These are phyloP conservation scores for Crypturellus tataupa DNA, from an alignment of 2,797 vertebrate species.

Conservation along the genomic window DNA sequence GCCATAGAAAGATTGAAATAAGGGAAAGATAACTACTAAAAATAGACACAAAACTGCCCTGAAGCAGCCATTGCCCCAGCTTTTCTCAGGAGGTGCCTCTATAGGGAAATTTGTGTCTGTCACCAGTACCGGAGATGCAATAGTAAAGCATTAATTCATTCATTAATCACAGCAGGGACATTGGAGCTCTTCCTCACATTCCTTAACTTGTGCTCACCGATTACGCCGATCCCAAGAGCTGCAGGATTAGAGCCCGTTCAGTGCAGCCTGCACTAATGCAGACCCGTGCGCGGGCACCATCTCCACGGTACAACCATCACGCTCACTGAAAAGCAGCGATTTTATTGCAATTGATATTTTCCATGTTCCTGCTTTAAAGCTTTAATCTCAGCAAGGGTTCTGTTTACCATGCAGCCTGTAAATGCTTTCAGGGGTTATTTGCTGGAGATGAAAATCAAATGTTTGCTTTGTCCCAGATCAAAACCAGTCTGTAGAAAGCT, in stretches of 20 bases:
- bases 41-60: not conserved
- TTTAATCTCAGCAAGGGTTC: constrained; percentile 39
- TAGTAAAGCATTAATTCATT: not conserved
- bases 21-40: not conserved
- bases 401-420: not conserved
- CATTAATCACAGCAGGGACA: fast-evolving
- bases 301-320: not conserved
- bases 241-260: not conserved
- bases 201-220: not conserved
- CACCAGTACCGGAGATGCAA: not conserved
- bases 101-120: not conserved
- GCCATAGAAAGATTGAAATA: fast-evolving
- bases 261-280: not conserved
- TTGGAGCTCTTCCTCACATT: fast-evolving
- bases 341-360: constrained; percentile 48
- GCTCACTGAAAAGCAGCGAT: not conserved
- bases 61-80: not conserved
- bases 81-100: not conserved
- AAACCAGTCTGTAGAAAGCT: constrained; percentile 2
- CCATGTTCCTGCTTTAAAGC: constrained; percentile 10
- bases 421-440: constrained; percentile 15
- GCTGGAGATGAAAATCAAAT: constrained; percentile 29
- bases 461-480: not conserved
- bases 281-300: not conserved
- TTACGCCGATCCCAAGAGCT: not conserved